Evolutionary conservation across 2,888 invertebrate species (phyloP).

Genomic region (Celastrina argiolus): DNA sequence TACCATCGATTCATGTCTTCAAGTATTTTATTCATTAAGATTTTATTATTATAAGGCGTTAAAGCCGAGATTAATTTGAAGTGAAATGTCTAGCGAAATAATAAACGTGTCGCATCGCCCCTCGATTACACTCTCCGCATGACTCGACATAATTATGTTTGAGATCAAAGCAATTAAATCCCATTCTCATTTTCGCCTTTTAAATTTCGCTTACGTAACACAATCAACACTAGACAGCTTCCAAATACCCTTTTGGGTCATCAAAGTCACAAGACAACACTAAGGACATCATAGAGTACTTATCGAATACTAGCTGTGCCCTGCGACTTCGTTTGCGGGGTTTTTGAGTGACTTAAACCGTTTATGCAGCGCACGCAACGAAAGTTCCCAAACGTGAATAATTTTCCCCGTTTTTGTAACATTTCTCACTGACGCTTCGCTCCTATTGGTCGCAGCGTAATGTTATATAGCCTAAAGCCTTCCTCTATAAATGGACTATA

Average conservation of each 20-base stretch:
- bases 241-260: not conserved
- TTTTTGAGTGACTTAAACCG: too few relatives aligned
- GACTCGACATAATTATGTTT: conserved; percentile 9
- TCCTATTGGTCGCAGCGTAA: too few relatives aligned
- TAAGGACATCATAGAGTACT: not conserved
- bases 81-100: not conserved
- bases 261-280: not conserved
- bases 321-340: too few relatives aligned
- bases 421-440: too few relatives aligned
- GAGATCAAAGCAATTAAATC: conserved; percentile 15
- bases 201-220: conserved; percentile 9
- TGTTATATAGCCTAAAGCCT: too few relatives aligned
- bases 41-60: not conserved
- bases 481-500: too few relatives aligned
- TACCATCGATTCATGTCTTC: too few relatives aligned
- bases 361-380: too few relatives aligned
- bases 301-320: too few relatives aligned
- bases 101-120: not conserved
- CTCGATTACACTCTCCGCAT: conserved; percentile 4
- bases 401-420: too few relatives aligned
- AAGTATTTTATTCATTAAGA: not conserved
- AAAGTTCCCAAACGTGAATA: too few relatives aligned
- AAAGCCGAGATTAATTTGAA: not conserved
- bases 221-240: not conserved
- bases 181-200: conserved; percentile 14